Conservation (phyloP, 1,140 invertebrate species). For the Conus betulinus region DNA sequence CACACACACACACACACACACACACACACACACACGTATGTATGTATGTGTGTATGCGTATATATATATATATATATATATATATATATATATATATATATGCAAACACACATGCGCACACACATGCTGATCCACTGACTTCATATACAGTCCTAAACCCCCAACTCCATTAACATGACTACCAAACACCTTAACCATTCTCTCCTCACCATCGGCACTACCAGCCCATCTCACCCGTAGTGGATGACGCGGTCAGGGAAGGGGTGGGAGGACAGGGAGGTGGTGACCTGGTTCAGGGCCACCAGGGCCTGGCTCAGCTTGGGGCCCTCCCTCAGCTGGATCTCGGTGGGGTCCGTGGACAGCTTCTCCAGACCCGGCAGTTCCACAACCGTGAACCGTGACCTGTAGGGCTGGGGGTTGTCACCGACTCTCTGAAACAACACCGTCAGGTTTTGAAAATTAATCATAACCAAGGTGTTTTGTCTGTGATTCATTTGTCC, state of each 20-base stretch:
- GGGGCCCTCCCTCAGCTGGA: slow-evolving; percentile 61
- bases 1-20: no score
- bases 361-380: slow-evolving; percentile 71
- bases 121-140: no score
- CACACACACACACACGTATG: no score
- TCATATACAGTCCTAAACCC: no score
- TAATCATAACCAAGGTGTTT: neutral
- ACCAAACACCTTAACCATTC: no score
- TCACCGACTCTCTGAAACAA: slow-evolving; percentile 61
- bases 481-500: no score
- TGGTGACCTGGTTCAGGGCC: slow-evolving; percentile 61
- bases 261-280: slow-evolving; percentile 60
- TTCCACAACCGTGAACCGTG: slow-evolving; percentile 68
- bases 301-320: slow-evolving; percentile 61
- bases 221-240: slow-evolving; percentile 61
- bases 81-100: no score
- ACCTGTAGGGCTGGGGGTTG: slow-evolving; percentile 65
- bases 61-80: no score
- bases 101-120: no score
- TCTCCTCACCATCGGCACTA: no score
- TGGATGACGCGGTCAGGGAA: slow-evolving; percentile 69
- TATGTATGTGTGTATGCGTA: no score
- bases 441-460: neutral
- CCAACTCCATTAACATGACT: no score
- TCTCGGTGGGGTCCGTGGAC: slow-evolving; percentile 45